These are phyloP conservation scores for Prolemur simus DNA, from an alignment of 2,113 vertebrate genomes.

Conservation along the genomic window DNA sequence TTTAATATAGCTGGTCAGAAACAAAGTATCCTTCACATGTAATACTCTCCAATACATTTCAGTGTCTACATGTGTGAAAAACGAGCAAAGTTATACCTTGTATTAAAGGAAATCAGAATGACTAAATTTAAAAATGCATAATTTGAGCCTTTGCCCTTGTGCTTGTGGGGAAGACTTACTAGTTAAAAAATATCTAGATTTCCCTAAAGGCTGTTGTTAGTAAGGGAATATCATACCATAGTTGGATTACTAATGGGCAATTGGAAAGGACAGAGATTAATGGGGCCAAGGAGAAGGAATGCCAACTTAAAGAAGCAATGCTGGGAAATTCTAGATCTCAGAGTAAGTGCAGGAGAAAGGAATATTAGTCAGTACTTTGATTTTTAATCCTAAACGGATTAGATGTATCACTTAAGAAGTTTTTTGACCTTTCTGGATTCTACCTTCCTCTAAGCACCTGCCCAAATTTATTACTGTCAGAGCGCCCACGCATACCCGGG, in stretches of 20 bases:
- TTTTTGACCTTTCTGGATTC: neutral
- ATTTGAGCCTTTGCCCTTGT: neutral
- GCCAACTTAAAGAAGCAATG: neutral
- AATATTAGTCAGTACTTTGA: neutral
- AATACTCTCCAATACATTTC: conserved; percentile 1
- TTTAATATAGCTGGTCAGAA: neutral
- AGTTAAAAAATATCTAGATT: neutral
- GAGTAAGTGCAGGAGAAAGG: neutral
- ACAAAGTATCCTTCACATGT: conserved; percentile 4
- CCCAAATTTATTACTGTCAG: neutral
- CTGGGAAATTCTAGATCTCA: neutral
- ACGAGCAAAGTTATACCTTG: neutral
- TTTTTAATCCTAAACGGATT: neutral
- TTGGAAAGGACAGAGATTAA: neutral
- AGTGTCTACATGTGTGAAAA: neutral
- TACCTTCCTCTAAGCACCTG: neutral
- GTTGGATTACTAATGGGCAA: neutral
- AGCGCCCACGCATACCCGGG: neutral
- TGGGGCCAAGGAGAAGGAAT: neutral
- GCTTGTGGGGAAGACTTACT: neutral
- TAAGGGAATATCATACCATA: neutral
- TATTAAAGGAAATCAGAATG: conserved; percentile 21
- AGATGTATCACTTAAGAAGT: neutral
- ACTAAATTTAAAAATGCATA: neutral
- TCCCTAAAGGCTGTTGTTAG: neutral